Percentiles rank a stretch among this genome's conserved stretches.
phyloP scores from a whole-genome alignment of 2,113 vertebrate species.

The Meles meles region DNA sequence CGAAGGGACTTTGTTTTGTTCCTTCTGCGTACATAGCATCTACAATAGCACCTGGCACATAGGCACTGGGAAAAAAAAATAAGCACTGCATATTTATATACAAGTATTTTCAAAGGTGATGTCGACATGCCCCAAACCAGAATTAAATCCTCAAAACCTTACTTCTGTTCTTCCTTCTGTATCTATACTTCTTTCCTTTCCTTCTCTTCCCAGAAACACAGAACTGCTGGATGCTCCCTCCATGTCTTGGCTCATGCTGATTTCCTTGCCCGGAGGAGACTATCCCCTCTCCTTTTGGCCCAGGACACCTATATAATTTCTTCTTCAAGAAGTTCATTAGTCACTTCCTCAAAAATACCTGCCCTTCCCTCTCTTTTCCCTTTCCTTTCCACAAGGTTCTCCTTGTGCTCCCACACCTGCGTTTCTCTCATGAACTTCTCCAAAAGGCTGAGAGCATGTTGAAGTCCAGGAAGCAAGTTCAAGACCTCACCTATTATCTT shows the following conservation, averaged over 20 bases:
- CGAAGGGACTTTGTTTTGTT: neutral
- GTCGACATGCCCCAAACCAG: neutral
- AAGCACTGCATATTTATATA: neutral
- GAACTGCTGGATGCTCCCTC: neutral
- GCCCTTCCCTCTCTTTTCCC: neutral
- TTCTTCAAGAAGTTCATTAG: neutral
- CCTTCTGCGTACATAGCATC: neutral
- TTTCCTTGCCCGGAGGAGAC: neutral
- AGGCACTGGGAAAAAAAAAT: neutral
- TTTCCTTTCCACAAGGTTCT: neutral
- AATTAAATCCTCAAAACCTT: neutral
- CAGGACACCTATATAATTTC: neutral
- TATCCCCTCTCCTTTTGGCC: accelerated
- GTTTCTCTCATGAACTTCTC: neutral
- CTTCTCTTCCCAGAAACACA: neutral
- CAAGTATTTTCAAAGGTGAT: neutral
- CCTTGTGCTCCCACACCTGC: neutral
- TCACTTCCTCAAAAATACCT: neutral
- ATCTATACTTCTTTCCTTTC: neutral
- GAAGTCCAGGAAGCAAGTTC: neutral
- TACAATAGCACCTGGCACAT: neutral
- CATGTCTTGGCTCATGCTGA: neutral
- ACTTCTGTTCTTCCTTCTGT: neutral
- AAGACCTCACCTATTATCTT: neutral
- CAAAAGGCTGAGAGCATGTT: neutral